Conservation (phyloP, 2,888 invertebrate species). For the Poecilobothrus nobilitatus region DNA sequence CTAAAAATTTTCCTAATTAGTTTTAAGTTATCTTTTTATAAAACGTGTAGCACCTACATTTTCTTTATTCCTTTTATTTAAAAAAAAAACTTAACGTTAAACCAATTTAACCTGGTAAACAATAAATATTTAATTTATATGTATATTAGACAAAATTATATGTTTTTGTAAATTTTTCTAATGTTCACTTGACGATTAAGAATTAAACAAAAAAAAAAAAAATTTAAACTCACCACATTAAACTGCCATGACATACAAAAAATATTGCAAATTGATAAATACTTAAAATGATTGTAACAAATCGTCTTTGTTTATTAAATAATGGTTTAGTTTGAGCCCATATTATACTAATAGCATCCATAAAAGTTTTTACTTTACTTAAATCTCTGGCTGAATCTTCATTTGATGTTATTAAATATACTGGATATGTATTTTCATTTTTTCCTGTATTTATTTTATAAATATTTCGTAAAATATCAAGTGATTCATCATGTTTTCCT, state of each 20-base stretch:
- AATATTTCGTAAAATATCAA: constrained; percentile 45
- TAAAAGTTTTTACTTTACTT: constrained; percentile 13
- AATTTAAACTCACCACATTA: constrained; percentile 19
- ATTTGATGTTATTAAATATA: constrained; percentile 35
- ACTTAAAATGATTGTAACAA: constrained; percentile 17
- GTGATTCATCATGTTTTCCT: constrained; percentile 18
- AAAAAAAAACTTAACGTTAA: too few species aligned
- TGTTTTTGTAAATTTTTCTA: neutral
- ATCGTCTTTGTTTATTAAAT: constrained; percentile 14
- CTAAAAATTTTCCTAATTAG: too few species aligned
- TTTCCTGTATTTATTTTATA: constrained; percentile 58
- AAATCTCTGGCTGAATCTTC: constrained; percentile 12
- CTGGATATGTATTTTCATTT: constrained; percentile 55
- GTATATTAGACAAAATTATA: too few species aligned
- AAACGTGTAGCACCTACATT: too few species aligned
- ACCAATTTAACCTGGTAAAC: too few species aligned
- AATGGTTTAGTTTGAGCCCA: constrained; percentile 20
- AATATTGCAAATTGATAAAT: constrained; percentile 16
- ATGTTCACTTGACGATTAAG: too few species aligned
- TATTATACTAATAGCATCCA: constrained; percentile 15
- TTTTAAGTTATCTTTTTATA: too few species aligned
- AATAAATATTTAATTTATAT: too few species aligned
- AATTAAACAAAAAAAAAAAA: too few species aligned
- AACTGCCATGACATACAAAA: constrained; percentile 19
- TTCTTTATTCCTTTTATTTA: too few species aligned